Percentiles rank a stretch among this genome's conserved stretches.
Conservation (phyloP, 2,888 invertebrate genomes). For the Chrysodeixis includens region DNA sequence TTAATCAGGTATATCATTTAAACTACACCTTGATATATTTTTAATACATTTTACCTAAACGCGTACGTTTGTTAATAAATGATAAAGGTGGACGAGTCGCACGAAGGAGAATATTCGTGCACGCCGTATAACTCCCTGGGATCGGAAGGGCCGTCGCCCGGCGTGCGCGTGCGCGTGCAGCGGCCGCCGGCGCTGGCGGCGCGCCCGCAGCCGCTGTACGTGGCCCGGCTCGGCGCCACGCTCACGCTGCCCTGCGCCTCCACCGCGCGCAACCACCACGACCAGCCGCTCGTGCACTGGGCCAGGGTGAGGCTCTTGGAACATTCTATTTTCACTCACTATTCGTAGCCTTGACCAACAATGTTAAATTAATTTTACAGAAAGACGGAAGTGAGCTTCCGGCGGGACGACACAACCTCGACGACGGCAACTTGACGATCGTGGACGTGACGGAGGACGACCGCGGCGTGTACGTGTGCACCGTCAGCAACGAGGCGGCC, state of each 20-base stretch:
- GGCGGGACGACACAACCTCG: conserved; percentile 90
- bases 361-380: conserved; percentile 76
- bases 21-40: background rate
- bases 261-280: conserved; percentile 86
- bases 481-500: conserved; percentile 96
- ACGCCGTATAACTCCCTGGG: conserved; percentile 97
- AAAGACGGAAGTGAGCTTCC: conserved; percentile 93
- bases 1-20: conserved; percentile 89
- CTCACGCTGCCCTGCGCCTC: conserved; percentile 95
- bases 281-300: conserved; percentile 65
- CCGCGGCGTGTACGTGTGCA: conserved; percentile 95
- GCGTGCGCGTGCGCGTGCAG: conserved; percentile 95
- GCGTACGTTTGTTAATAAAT: too few relatives aligned
- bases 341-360: background rate
- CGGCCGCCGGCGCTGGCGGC: conserved; percentile 95
- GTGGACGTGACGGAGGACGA: conserved; percentile 94
- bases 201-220: conserved; percentile 95
- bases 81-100: conserved; percentile 92
- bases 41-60: too few relatives aligned
- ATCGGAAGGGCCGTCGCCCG: conserved; percentile 94
- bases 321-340: too few relatives aligned
- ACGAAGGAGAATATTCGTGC: conserved; percentile 96
- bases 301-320: conserved; percentile 57
- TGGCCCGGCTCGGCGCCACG: conserved; percentile 94
- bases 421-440: conserved; percentile 95